phyloP scores from a whole-genome alignment of 1,140 invertebrate species.

The Apis mellifera region DNA sequence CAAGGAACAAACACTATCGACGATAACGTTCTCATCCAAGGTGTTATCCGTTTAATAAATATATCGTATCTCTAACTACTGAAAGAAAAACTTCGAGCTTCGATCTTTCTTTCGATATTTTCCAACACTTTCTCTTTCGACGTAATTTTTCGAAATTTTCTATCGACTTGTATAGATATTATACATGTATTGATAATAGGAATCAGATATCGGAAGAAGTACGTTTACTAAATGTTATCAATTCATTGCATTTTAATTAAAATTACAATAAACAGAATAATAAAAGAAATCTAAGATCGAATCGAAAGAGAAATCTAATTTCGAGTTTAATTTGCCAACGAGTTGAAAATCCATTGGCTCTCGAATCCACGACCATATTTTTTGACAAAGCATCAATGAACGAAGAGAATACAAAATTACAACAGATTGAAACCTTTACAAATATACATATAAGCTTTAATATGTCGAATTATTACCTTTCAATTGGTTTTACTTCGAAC shows the following conservation, averaged over 20 bases:
- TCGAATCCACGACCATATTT: neutral
- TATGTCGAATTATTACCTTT: neutral
- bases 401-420: neutral
- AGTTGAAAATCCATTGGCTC: neutral
- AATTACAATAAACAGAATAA: conserved; percentile 6
- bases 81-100: neutral
- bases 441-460: neutral
- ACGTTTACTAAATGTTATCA: no score
- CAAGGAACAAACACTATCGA: neutral
- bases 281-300: conserved; percentile 8
- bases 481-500: neutral
- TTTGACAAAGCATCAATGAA: neutral
- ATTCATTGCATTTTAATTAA: conserved; percentile 21
- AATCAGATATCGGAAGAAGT: no score
- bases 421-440: neutral
- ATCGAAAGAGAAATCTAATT: neutral
- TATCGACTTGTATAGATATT: neutral
- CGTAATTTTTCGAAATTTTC: neutral
- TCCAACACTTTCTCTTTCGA: neutral
- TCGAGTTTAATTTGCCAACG: neutral
- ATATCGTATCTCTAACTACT: neutral
- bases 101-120: no score
- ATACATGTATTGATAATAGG: neutral
- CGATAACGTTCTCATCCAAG: conserved; percentile 1
- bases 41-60: conserved; percentile 8